Conservation (phyloP, 2,113 vertebrate genomes). For the Neogale vison region DNA sequence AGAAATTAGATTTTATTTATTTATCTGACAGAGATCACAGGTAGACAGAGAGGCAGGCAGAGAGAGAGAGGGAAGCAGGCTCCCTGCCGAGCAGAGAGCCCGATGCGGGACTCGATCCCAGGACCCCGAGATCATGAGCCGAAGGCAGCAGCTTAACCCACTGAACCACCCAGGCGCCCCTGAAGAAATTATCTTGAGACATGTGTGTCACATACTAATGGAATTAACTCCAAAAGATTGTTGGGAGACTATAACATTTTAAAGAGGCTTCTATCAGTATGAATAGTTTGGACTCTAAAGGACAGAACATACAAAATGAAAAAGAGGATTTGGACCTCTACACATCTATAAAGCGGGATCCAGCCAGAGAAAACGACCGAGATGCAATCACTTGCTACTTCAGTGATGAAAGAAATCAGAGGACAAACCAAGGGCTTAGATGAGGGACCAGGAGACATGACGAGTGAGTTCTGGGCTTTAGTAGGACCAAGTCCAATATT, state of each 20-base stretch:
- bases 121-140: too few species aligned
- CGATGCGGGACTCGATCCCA: too few species aligned
- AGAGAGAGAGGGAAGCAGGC: too few species aligned
- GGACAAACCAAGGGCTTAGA: neutral
- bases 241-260: neutral
- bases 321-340: neutral
- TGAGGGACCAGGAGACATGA: neutral
- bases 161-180: too few species aligned
- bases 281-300: neutral
- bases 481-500: neutral
- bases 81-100: too few species aligned
- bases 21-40: too few species aligned
- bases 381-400: neutral
- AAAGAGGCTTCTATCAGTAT: neutral
- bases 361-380: neutral
- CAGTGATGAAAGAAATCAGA: neutral
- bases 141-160: too few species aligned
- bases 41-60: too few species aligned
- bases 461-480: neutral
- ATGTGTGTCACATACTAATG: neutral
- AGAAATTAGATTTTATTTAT: too few species aligned
- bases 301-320: neutral
- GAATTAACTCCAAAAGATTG: neutral
- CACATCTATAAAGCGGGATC: neutral
- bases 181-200: neutral